These are phyloP conservation scores for Andrena bicolor DNA, from an alignment of 2,888 invertebrate genomes.

Conservation along the genomic window DNA sequence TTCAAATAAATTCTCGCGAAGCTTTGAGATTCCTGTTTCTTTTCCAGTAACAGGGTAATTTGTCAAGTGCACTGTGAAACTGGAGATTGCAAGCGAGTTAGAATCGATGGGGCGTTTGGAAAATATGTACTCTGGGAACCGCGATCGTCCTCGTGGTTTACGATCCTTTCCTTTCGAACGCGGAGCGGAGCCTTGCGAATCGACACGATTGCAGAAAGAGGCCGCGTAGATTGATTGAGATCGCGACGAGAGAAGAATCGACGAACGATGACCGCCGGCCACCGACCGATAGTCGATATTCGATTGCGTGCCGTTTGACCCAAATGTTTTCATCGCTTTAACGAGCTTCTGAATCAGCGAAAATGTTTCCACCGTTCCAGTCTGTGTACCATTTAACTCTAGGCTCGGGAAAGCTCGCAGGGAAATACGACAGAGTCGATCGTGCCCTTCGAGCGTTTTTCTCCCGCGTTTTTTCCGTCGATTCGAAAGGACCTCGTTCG, in stretches of 20 bases:
- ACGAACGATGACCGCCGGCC: slow-evolving; percentile 36
- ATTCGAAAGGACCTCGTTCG: not conserved
- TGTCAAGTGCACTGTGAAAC: too few species aligned
- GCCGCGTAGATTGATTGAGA: slow-evolving; percentile 39
- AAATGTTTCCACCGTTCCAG: slow-evolving; percentile 36
- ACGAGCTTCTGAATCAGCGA: slow-evolving; percentile 62
- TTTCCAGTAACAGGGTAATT: too few species aligned
- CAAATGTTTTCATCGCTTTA: slow-evolving; percentile 65
- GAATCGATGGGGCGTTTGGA: too few species aligned
- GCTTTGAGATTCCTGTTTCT: too few species aligned
- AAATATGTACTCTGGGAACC: not conserved
- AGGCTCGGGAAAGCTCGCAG: not conserved
- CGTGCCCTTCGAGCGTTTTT: not conserved
- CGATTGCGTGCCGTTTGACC: slow-evolving; percentile 63
- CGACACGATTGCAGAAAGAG: not conserved
- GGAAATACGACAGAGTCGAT: slow-evolving; percentile 1
- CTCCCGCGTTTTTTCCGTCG: not conserved
- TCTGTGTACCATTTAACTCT: slow-evolving; percentile 19
- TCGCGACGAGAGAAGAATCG: slow-evolving; percentile 45
- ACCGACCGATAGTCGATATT: slow-evolving; percentile 49
- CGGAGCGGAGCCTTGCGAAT: not conserved
- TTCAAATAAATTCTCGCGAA: too few species aligned
- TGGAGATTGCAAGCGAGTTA: too few species aligned
- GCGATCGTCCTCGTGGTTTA: not conserved
- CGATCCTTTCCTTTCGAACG: slow-evolving; percentile 4